Conservation (phyloP, 2,888 invertebrate species). For the Drosophila mimica region DNA sequence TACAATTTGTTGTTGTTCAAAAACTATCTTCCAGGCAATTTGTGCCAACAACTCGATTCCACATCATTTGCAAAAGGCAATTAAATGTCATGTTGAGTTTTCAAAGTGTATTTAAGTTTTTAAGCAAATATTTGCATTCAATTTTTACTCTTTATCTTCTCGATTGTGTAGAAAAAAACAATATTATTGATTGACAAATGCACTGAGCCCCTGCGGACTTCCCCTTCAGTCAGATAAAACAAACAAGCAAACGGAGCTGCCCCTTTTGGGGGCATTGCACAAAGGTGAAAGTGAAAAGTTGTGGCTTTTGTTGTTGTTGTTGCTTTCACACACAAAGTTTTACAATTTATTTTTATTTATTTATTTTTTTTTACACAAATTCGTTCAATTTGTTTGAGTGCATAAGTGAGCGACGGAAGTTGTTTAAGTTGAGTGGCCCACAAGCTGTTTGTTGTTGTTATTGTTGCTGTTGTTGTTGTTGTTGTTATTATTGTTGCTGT, state of each 20-base stretch:
- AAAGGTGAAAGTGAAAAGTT: constrained; percentile 72
- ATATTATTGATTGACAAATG: constrained; percentile 61
- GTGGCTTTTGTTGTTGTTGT: constrained; percentile 9
- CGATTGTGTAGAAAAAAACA: not conserved
- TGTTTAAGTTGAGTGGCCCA: constrained; percentile 54
- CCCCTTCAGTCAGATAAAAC: constrained; percentile 11
- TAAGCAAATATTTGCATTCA: not conserved
- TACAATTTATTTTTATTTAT: constrained; percentile 28
- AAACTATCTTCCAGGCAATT: not conserved
- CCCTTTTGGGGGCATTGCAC: constrained; percentile 18
- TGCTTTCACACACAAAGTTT: constrained; percentile 49
- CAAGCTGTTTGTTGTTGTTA: constrained; percentile 6
- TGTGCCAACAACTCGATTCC: not conserved
- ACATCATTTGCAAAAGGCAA: not conserved
- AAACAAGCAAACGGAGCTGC: constrained; percentile 1
- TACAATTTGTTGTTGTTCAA: not conserved
- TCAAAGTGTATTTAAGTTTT: not conserved
- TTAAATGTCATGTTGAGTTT: not conserved
- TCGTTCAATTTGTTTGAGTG: constrained; percentile 44
- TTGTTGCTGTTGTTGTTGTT: constrained; percentile 5
- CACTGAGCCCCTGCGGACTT: not conserved
- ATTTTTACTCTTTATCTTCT: not conserved
- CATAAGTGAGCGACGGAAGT: constrained; percentile 64
- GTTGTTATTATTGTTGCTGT: constrained; percentile 5
- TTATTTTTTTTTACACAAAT: constrained; percentile 30